Evolutionary conservation across 2,113 vertebrate species (phyloP).

Genomic region (Corydoras sp.): DNA sequence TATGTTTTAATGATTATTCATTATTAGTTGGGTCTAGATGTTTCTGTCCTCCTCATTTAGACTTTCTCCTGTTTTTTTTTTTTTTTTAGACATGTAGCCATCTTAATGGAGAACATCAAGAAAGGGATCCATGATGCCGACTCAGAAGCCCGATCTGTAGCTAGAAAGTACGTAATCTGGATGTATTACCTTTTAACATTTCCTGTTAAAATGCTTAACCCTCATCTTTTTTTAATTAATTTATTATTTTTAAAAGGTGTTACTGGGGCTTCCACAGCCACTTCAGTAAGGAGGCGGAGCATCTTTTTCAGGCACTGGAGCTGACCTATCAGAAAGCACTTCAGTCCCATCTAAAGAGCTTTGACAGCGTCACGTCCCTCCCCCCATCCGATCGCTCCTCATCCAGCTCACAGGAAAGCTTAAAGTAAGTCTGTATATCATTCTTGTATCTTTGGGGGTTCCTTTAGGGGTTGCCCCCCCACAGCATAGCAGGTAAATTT

Average conservation of each 20-base stretch:
- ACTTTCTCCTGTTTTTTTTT: constrained; percentile 33
- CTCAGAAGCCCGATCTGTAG: constrained; percentile 86
- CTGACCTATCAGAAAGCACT: constrained; percentile 88
- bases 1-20: no score
- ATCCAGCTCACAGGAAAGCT: constrained; percentile 92
- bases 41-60: neutral
- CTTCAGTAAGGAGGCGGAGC: constrained; percentile 86
- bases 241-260: constrained; percentile 65
- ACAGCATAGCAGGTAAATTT: no score
- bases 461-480: neutral
- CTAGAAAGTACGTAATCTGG: constrained; percentile 77
- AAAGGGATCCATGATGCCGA: constrained; percentile 93
- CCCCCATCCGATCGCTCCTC: constrained; percentile 91
- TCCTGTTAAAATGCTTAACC: neutral
- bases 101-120: constrained; percentile 88
- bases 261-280: constrained; percentile 86
- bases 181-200: neutral
- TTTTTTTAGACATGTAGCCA: constrained; percentile 72
- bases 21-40: no score
- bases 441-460: neutral
- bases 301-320: constrained; percentile 84
- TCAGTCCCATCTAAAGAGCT: constrained; percentile 82
- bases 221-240: neutral
- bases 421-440: constrained; percentile 73
- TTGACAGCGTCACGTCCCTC: constrained; percentile 79